phyloP scores from a whole-genome alignment of 2,113 vertebrate species.

The Rhinoptilus africanus region DNA sequence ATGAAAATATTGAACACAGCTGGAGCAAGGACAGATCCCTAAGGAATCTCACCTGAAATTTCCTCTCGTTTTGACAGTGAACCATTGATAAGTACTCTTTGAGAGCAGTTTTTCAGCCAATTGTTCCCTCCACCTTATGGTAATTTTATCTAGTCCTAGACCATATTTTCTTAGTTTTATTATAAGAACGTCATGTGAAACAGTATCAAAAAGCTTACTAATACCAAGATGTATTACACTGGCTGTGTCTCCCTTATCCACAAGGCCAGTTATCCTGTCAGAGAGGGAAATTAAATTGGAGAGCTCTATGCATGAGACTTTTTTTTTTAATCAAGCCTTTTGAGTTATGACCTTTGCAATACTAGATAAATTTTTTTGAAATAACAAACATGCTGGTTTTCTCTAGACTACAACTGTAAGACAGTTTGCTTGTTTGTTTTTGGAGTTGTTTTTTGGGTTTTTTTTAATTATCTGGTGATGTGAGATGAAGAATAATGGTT shows the following conservation, averaged over 20 bases:
- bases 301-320: neutral
- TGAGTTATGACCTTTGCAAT: constrained; percentile 19
- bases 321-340: neutral
- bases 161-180: constrained; percentile 39
- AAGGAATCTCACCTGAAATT: constrained; percentile 50
- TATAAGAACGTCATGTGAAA: neutral
- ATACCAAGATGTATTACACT: neutral
- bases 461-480: neutral
- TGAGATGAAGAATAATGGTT: neutral
- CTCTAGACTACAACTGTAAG: neutral
- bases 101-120: constrained; percentile 24
- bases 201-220: constrained; percentile 10
- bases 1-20: constrained; percentile 63
- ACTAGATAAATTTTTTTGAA: neutral
- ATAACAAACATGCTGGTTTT: neutral
- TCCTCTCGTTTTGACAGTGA: neutral
- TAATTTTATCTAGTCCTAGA: constrained; percentile 41
- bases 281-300: constrained; percentile 14
- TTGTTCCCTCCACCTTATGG: constrained; percentile 11
- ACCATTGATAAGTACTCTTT: constrained; percentile 4
- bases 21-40: constrained; percentile 54
- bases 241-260: neutral
- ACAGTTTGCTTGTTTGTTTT: neutral
- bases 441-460: neutral
- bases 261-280: constrained; percentile 21